Conservation (phyloP, 1,140 invertebrate species). For the Druon quercuslanigerum region DNA sequence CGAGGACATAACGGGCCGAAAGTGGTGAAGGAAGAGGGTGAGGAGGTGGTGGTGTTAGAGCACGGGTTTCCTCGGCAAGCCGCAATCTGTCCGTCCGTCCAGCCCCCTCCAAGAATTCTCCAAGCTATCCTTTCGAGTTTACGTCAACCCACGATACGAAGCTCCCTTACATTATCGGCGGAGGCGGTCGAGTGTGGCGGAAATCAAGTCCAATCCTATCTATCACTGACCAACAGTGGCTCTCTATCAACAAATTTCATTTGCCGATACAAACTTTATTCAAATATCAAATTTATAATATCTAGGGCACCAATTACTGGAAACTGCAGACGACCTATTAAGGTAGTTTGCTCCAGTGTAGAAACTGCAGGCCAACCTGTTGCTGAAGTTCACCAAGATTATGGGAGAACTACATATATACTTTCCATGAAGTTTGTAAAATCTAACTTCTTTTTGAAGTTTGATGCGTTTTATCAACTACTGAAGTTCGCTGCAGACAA, state of each 20-base stretch:
- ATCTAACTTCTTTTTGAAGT: too few relatives aligned
- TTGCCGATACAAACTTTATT: slow-evolving; percentile 10
- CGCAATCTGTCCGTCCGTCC: slow-evolving; percentile 69
- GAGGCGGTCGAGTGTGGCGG: slow-evolving; percentile 53
- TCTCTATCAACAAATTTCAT: slow-evolving; percentile 44
- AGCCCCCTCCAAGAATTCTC: slow-evolving; percentile 64
- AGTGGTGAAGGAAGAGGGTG: slow-evolving; percentile 33
- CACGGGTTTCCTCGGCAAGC: slow-evolving; percentile 64
- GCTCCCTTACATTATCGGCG: slow-evolving; percentile 61
- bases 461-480: too few relatives aligned
- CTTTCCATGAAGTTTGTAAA: too few relatives aligned
- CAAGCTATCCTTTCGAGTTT: slow-evolving; percentile 66
- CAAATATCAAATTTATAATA: not conserved
- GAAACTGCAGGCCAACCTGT: too few relatives aligned
- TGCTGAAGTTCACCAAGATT: too few relatives aligned
- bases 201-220: slow-evolving; percentile 69
- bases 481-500: too few relatives aligned
- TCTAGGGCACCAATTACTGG: too few relatives aligned
- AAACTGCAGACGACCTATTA: too few relatives aligned
- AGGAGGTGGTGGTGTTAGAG: slow-evolving; percentile 49
- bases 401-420: too few relatives aligned
- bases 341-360: too few relatives aligned
- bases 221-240: slow-evolving; percentile 56
- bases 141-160: slow-evolving; percentile 58
- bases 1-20: not conserved